Evolutionary conservation across 2,888 invertebrate species (phyloP), one percentile per base, ranked within the genome.

Genomic region (Thera obeliscata): DNA sequence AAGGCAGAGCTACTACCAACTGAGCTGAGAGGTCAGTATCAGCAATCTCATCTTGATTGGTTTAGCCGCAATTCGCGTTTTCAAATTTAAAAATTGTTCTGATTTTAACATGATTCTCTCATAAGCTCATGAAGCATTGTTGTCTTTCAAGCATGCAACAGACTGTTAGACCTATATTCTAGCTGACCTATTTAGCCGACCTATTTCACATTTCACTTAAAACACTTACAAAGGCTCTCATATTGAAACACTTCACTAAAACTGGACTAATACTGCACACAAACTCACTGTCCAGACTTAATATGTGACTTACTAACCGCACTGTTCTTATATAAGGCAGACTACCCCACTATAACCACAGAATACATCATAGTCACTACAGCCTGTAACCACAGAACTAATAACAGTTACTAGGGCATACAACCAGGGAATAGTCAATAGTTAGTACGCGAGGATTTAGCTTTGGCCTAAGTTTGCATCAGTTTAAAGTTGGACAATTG

Each of bases 181-280:
- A 2, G 33, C 12, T 48, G 64, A 56, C 38, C 56, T 60, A 41
- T 48, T 56, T 61, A 7, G 9, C 43, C 43, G 61, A 61, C 61
- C 67, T 61, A 71, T 63, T 56, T 57, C 60, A 66, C 57, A 50
- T 66, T 68, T 64, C 71, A 33, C 66, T 35, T 7, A 43, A 62
- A 74, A 62, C 76, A 91, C 91, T 92, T 91, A 91, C 91, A 77
- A 89, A 88, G 67, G 84, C 78, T 88, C 87, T 91, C 91, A 91
- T 91, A 64, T 76, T 80, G 74, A 57, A 74, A 69, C 83, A 85
- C 86, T 71, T 69, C 72, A 75, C 75, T 61, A 75, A 74, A 81
- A 86, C 84, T 75, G 70, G 78, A 80, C 74, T 73, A 9, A 57
- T 41, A 65, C 60, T 50, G 64, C 63, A 70, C 79, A 75, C 70